phyloP scores from a whole-genome alignment of 2,888 invertebrate species.

The Dastarcus helophoroides region DNA sequence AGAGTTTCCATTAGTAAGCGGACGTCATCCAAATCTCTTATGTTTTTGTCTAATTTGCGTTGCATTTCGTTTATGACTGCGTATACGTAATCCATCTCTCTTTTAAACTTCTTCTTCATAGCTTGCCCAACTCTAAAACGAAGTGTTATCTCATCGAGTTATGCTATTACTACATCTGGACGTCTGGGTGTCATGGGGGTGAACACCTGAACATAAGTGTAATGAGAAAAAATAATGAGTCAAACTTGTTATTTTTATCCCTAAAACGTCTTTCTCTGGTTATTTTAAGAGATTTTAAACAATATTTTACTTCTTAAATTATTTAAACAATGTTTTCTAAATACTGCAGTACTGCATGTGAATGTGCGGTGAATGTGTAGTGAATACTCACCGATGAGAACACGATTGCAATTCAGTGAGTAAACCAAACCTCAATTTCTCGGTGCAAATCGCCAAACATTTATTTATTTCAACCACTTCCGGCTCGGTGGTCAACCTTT shows the following conservation, averaged over 20 bases:
- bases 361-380: no score
- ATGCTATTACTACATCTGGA: no score
- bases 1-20: slow-evolving; percentile 87
- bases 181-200: no score
- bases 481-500: slow-evolving; percentile 58
- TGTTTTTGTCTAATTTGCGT: slow-evolving; percentile 75
- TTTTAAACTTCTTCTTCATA: slow-evolving; percentile 78
- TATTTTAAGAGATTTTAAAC: no score
- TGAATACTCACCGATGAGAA: slow-evolving; percentile 33
- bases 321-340: no score
- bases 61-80: slow-evolving; percentile 88
- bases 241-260: no score
- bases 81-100: slow-evolving; percentile 89
- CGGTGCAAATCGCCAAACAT: slow-evolving; percentile 68
- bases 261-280: no score
- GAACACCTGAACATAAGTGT: no score
- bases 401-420: slow-evolving; percentile 69
- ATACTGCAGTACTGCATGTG: no score
- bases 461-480: slow-evolving; percentile 58
- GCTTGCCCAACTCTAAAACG: slow-evolving; percentile 63
- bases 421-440: slow-evolving; percentile 75
- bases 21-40: slow-evolving; percentile 88
- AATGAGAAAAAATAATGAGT: no score
- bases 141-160: no score
- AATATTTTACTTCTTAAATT: no score